A percentile compares a stretch with the other conserved stretches of the same genome.
Conservation (phyloP, 2,113 vertebrate genomes). For the Holacanthus passer region DNA sequence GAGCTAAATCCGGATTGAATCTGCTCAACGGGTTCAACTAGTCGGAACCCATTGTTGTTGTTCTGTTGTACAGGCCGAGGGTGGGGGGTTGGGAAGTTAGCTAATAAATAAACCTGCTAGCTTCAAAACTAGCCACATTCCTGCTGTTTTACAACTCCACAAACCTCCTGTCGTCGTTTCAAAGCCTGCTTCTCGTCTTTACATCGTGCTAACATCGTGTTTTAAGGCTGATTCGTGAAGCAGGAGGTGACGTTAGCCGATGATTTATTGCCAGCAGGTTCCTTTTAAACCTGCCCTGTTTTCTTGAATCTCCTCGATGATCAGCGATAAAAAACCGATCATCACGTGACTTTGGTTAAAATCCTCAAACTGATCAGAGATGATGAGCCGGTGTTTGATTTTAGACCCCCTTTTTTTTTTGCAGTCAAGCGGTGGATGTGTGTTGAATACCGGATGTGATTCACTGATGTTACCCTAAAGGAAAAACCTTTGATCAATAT, state of each 20-base stretch:
- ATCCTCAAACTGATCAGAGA: accelerated
- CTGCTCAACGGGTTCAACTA: slow-evolving; percentile 46
- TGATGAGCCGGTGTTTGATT: background rate
- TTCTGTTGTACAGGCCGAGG: slow-evolving; percentile 74
- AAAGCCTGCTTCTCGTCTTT: accelerated
- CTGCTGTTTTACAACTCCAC: background rate
- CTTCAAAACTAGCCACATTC: slow-evolving; percentile 12
- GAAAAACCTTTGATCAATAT: slow-evolving; percentile 2
- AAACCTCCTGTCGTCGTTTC: accelerated
- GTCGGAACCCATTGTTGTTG: slow-evolving; percentile 80
- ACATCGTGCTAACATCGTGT: background rate
- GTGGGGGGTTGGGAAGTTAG: slow-evolving; percentile 81
- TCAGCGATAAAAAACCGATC: background rate
- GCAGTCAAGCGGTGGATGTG: slow-evolving; percentile 61
- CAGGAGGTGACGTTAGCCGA: slow-evolving; percentile 68
- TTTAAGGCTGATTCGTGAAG: slow-evolving; percentile 22
- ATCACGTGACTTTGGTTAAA: background rate
- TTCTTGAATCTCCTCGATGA: background rate
- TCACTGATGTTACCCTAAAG: slow-evolving; percentile 53
- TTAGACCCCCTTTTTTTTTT: slow-evolving; percentile 13
- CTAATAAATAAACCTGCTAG: slow-evolving; percentile 68
- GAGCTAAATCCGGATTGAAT: slow-evolving; percentile 43
- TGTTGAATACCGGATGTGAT: slow-evolving; percentile 82
- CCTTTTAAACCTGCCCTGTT: slow-evolving; percentile 58
- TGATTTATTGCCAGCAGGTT: slow-evolving; percentile 79